Percentiles rank a stretch among this genome's conserved stretches.
These are phyloP conservation scores for Drosophila basisetae DNA, from an alignment of 2,888 invertebrate species.

Conservation along the genomic window DNA sequence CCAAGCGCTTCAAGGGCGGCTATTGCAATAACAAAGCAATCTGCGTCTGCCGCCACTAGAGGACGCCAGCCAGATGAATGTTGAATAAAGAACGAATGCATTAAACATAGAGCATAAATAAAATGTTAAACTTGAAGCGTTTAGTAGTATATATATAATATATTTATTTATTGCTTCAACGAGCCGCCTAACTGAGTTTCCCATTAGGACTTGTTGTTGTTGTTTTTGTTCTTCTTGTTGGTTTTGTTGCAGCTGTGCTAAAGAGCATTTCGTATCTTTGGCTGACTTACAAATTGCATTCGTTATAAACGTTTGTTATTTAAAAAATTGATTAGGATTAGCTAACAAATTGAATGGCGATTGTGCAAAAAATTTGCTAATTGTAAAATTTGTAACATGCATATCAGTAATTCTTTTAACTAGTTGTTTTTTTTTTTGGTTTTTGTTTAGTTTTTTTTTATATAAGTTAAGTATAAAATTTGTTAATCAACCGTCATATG, in stretches of 20 bases:
- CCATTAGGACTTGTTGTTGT: conserved; percentile 8
- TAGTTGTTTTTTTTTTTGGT: conserved; percentile 24
- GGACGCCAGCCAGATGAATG: not conserved
- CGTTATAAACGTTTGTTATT: conserved; percentile 41
- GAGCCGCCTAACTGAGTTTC: conserved; percentile 56
- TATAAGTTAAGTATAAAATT: conserved; percentile 58
- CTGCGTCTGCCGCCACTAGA: conserved; percentile 83
- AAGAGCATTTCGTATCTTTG: conserved; percentile 46
- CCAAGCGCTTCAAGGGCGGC: conserved; percentile 82
- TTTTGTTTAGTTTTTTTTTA: conserved; percentile 3
- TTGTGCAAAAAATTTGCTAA: conserved; percentile 61
- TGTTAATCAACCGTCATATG: conserved; percentile 51
- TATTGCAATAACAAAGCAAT: conserved; percentile 83
- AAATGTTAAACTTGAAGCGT: not conserved
- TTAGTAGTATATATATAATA: conserved; percentile 35
- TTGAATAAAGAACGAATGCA: not conserved
- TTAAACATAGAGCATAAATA: not conserved
- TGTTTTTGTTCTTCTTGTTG: not conserved
- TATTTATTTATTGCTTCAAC: conserved; percentile 60
- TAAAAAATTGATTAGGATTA: conserved; percentile 53
- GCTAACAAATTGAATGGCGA: conserved; percentile 61
- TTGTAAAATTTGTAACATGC: conserved; percentile 60
- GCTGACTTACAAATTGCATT: conserved; percentile 52
- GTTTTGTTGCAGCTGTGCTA: conserved; percentile 23
- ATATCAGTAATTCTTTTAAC: conserved; percentile 58